A percentile compares a stretch with the other conserved stretches of the same genome.
Evolutionary conservation across 2,888 invertebrate species (phyloP).

Genomic region (Tetranychus truncatus): DNA sequence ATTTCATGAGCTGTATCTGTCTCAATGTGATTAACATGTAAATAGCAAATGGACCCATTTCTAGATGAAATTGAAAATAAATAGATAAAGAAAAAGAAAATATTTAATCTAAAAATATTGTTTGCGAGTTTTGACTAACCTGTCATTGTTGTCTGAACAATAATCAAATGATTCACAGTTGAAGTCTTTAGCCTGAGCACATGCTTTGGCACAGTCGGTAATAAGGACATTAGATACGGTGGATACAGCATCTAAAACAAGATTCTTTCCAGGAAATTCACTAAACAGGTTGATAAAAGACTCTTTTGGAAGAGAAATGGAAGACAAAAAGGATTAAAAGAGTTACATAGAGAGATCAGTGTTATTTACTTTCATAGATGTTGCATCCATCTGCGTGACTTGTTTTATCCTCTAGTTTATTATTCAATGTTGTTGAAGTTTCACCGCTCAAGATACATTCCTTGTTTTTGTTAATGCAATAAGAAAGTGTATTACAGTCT

Average conservation of each 20-base stretch:
- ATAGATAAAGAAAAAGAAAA: no score
- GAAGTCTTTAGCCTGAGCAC: neutral
- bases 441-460: no score
- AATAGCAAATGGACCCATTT: neutral
- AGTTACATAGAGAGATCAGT: no score
- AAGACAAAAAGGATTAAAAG: no score
- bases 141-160: neutral
- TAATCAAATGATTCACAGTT: neutral
- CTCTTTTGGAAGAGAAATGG: no score
- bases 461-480: no score
- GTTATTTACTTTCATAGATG: no score
- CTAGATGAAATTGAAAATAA: neutral
- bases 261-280: neutral
- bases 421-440: no score
- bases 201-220: neutral
- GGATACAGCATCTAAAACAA: neutral
- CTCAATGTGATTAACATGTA: neutral
- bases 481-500: no score
- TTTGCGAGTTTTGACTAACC: neutral
- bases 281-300: neutral
- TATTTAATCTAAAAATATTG: no score
- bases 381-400: no score
- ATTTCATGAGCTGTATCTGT: neutral
- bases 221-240: neutral
- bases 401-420: no score